These are phyloP conservation scores for Spodoptera frugiperda DNA, from an alignment of 1,140 invertebrate genomes.

Conservation along the genomic window DNA sequence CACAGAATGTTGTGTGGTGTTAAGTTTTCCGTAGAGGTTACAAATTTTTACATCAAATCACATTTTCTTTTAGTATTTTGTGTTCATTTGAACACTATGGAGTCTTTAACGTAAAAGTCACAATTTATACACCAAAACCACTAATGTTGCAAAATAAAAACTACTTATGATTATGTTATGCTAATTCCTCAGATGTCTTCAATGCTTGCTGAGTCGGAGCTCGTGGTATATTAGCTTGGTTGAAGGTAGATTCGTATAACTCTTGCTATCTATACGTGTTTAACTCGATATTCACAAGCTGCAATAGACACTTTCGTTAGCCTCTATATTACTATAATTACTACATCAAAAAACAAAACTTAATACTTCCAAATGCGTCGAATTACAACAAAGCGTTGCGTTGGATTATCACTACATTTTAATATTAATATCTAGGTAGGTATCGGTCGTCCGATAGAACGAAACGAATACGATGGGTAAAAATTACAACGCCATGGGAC, in stretches of 20 bases:
- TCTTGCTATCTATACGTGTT: slow-evolving; percentile 87
- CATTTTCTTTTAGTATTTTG: slow-evolving; percentile 73
- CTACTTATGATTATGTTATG: slow-evolving; percentile 73
- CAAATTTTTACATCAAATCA: slow-evolving; percentile 77
- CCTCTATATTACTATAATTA: slow-evolving; percentile 37
- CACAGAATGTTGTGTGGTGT: slow-evolving; percentile 81
- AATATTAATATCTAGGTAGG: slow-evolving; percentile 77
- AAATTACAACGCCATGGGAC: slow-evolving; percentile 74
- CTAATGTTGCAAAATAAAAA: slow-evolving; percentile 75
- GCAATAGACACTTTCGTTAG: slow-evolving; percentile 83
- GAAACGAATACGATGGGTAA: slow-evolving; percentile 57
- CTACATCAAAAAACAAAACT: slow-evolving; percentile 37
- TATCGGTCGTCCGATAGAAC: slow-evolving; percentile 71
- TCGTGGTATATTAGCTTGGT: slow-evolving; percentile 83
- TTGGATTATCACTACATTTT: slow-evolving; percentile 75
- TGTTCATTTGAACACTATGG: slow-evolving; percentile 66
- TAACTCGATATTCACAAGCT: slow-evolving; percentile 93
- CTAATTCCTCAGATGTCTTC: slow-evolving; percentile 96
- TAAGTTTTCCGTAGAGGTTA: slow-evolving; percentile 68
- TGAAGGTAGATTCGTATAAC: slow-evolving; percentile 59
- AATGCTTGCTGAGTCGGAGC: slow-evolving; percentile 94
- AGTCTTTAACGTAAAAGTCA: slow-evolving; percentile 68
- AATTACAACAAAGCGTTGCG: slow-evolving; percentile 64
- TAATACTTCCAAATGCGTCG: slow-evolving; percentile 51
- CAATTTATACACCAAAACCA: slow-evolving; percentile 77